Evolutionary conservation across 2,797 vertebrate species (phyloP).

Genomic region (Acestrorhynchus altus): DNA sequence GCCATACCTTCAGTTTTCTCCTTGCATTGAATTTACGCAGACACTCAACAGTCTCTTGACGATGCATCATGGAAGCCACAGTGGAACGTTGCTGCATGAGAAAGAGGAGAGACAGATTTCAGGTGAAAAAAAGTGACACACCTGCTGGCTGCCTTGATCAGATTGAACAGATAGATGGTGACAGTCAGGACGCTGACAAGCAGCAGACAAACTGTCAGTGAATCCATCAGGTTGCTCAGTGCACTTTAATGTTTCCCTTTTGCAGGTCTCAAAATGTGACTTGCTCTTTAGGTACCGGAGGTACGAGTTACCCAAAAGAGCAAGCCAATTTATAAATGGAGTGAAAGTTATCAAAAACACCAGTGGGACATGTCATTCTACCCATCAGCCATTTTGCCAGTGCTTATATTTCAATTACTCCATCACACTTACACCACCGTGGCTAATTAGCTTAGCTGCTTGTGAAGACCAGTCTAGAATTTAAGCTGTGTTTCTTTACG

Average conservation of each 20-base stretch:
- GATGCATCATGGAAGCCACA: slow-evolving; percentile 99
- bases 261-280: not conserved
- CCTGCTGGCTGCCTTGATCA: not conserved
- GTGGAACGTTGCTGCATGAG: slow-evolving; percentile 94
- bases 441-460: too few relatives aligned
- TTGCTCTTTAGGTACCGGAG: not conserved
- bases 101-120: slow-evolving; percentile 29
- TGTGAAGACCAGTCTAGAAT: too few relatives aligned
- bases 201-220: not conserved
- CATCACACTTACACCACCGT: not conserved
- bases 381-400: too few relatives aligned
- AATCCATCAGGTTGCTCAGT: not conserved
- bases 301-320: not conserved
- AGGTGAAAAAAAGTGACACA: not conserved
- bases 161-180: not conserved
- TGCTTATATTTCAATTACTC: not conserved
- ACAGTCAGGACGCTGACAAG: not conserved
- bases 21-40: slow-evolving; percentile 98
- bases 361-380: too few relatives aligned
- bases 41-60: slow-evolving; percentile 98
- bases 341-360: too few relatives aligned
- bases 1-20: slow-evolving; percentile 93
- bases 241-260: not conserved
- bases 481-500: too few relatives aligned
- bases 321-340: not conserved